Conservation (phyloP, 2,888 invertebrate genomes). For the Lingula anatina region DNA sequence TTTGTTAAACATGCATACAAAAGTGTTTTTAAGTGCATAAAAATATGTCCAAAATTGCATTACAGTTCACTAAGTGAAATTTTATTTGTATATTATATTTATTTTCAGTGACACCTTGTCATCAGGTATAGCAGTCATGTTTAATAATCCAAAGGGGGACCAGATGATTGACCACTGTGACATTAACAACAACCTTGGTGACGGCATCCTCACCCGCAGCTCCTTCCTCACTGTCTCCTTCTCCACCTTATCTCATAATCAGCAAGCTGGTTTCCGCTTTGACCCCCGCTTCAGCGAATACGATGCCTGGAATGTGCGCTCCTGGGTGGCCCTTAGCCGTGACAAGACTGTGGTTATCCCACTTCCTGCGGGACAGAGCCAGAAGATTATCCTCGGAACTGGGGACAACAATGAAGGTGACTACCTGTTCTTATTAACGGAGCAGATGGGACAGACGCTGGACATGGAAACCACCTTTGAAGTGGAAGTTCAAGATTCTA, state of each 20-base stretch:
- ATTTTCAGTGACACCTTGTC: conserved; percentile 82
- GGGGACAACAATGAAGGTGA: conserved; percentile 15
- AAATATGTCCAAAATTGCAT: no score
- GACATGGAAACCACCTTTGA: conserved; percentile 22
- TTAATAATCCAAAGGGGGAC: conserved; percentile 80
- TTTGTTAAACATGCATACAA: no score
- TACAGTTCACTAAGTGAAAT: no score
- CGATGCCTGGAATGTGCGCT: conserved; percentile 41
- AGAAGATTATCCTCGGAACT: conserved; percentile 6
- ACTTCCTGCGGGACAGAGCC: conserved; percentile 13
- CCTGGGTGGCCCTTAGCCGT: conserved; percentile 20
- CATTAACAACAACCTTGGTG: conserved; percentile 53
- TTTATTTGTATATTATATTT: no score
- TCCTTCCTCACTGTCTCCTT: conserved; percentile 59
- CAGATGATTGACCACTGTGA: conserved; percentile 71
- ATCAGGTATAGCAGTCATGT: conserved; percentile 88
- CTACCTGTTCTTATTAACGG: conserved; percentile 27
- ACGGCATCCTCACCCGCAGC: conserved; percentile 85
- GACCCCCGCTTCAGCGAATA: conserved; percentile 73
- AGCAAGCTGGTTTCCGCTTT: conserved; percentile 82
- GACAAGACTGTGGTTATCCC: no score
- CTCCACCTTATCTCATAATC: conserved; percentile 76
- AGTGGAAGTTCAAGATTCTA: conserved; percentile 8
- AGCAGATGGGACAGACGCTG: conserved; percentile 15
- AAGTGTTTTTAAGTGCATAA: no score